These are phyloP conservation scores for Anguilla megastoma DNA, from an alignment of 2,797 vertebrate genomes.

Conservation along the genomic window DNA sequence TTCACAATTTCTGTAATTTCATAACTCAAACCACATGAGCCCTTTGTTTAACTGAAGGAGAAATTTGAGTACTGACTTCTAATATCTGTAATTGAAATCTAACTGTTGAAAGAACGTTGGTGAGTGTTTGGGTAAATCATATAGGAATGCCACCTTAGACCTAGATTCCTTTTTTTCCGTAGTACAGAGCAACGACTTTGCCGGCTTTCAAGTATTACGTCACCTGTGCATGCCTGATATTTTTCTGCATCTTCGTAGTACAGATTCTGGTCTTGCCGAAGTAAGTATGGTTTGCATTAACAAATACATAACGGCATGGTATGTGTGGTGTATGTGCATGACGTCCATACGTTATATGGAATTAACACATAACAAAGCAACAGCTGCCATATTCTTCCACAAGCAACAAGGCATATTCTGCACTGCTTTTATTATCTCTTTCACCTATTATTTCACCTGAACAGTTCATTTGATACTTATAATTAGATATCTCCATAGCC, in stretches of 20 bases:
- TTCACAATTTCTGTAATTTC: neutral
- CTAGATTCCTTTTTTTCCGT: constrained; percentile 52
- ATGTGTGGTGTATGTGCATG: neutral
- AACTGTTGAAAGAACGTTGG: neutral
- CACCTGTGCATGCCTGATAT: constrained; percentile 95
- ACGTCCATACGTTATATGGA: neutral
- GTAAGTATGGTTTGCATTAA: constrained; percentile 74
- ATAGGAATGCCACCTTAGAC: constrained; percentile 10
- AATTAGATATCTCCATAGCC: neutral
- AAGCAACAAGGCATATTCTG: neutral
- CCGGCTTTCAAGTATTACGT: constrained; percentile 98
- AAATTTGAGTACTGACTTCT: neutral
- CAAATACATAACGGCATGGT: neutral
- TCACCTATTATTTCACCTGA: neutral
- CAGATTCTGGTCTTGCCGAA: constrained; percentile 94
- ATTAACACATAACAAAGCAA: neutral
- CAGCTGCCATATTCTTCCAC: neutral
- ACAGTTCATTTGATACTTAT: neutral
- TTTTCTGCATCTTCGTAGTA: constrained; percentile 95
- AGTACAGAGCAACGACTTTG: constrained; percentile 93
- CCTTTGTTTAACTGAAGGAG: neutral
- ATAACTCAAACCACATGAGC: neutral
- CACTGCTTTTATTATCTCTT: neutral
- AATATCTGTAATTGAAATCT: neutral
- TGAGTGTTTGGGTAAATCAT: neutral